Conservation (phyloP, 2,113 vertebrate species). For the Poeciliopsis turrubarensis region DNA sequence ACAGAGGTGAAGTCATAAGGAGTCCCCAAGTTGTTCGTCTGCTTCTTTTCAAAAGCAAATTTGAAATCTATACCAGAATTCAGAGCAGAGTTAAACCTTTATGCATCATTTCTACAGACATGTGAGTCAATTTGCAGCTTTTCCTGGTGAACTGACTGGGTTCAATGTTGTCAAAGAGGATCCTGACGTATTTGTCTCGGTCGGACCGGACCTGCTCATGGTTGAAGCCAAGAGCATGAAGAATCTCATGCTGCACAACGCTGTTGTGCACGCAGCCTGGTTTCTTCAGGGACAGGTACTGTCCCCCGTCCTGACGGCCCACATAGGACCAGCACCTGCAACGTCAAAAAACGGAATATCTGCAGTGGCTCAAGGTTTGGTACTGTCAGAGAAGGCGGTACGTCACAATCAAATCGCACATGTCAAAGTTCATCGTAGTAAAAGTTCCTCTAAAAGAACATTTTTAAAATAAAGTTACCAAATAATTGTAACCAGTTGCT, state of each 20-base stretch:
- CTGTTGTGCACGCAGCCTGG: slow-evolving; percentile 15
- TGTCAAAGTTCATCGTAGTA: too few species aligned
- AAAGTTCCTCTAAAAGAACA: too few species aligned
- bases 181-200: slow-evolving; percentile 51
- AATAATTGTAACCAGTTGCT: too few species aligned
- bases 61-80: not conserved
- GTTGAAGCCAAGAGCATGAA: slow-evolving; percentile 74
- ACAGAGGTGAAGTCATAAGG: slow-evolving; percentile 1
- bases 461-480: too few species aligned
- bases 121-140: not conserved
- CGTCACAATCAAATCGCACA: too few species aligned
- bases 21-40: not conserved
- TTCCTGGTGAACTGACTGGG: slow-evolving; percentile 21
- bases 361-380: too few species aligned
- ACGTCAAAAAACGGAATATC: not conserved
- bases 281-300: slow-evolving; percentile 53
- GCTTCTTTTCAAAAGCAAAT: not conserved
- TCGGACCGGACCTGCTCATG: slow-evolving; percentile 75
- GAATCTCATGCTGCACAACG: slow-evolving; percentile 63
- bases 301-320: slow-evolving; percentile 30
- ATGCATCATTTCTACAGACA: not conserved
- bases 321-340: slow-evolving; percentile 70
- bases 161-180: slow-evolving; percentile 55
- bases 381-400: too few species aligned
- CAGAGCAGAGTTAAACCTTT: not conserved